Base-by-base conservation (phyloP, 2,888 invertebrate genomes). In the Chrysotoxum bicinctum region DNA sequence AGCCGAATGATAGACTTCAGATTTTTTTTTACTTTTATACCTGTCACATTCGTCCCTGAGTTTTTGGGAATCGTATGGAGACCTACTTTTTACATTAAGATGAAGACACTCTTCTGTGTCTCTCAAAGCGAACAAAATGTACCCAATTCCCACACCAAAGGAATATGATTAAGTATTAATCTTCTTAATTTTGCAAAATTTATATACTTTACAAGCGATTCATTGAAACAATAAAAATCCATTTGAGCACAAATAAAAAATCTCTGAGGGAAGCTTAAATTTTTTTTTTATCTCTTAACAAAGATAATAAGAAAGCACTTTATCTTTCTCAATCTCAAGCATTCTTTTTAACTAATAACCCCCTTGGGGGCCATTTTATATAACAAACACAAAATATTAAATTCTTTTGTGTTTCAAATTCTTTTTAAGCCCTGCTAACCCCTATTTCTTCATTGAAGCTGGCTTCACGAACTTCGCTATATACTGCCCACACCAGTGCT, bases 291-390 rank as follows among this genome's bases (percentile, higher is more conserved):
- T 48, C n/a, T n/a, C n/a, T n/a, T n/a, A n/a, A 64, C 45, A 19
- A 45, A 32, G 64, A 43, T 30, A 26, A 14, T n/a, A 40, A 60
- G 37, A 23, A 40, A 40, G n/a, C 8, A 60, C 37, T 66, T 32
- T 19, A 66, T 66, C 66, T 66, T 66, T 66, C n/a, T 23, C 35
- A 32, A 48, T 48, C 48, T 32, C 2, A 35, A 21, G 21, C 35
- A 48, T 32, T 35, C 6, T 14, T 32, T 26, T n/a, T 48, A 2
- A 30, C 50, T 66, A n/a, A 66, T 50, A 50, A 66, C 35, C 14
- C 32, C 23, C 32, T 50, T 21, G 21, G 35, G 50, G 23, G 9
- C 10, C 6, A 26, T 62, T 62, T 26, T 6, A 62, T 16, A 58
- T 14, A 21, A 21, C 1, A 35, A 35, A 35, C 3, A 35, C 35